Base-by-base conservation (phyloP, 2,888 invertebrate species). In the Bellardia pandia region DNA sequence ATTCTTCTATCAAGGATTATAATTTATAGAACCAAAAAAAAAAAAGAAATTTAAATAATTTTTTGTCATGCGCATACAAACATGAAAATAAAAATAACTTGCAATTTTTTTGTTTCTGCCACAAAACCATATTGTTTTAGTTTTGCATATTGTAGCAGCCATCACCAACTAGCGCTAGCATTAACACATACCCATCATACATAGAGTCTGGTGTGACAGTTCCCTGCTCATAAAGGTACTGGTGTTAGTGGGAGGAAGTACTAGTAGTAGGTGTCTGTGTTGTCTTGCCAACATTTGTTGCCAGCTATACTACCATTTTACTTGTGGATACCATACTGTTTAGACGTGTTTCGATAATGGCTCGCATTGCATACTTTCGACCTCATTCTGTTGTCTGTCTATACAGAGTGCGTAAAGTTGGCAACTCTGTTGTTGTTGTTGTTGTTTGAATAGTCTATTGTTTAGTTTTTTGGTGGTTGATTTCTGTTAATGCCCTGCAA, bases 401-500 rank as follows among this genome's bases (percentile, higher is more conserved):
- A 23, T 58, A 53, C 45, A 33, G 5, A 5, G 14, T 37, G 42
- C 6, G 5, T 56, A 58, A 16, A 66, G 23, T 37, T 87, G 85
- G 87, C 51, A 87, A 72, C 78, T 56, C 87, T 85, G 74, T n/a
- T 56, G 4, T 5, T 53, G 74, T n/a, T 56, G 4, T 5, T 53
- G 16, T 53, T 23, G 16, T 53, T 53, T 60, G 45, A 45, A 60
- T 68, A 74, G 69, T 81, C 77, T 64, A 75, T 87, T 85, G 78
- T 82, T 85, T 85, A 81, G 85, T 85, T 74, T 45, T 37, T 48
- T 87, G 85, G 87, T 87, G 87, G 85, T 85, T 87, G 87, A 75
- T 69, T 84, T 81, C 37, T 78, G 66, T 78, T 85, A 58, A 69
- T 80, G 53, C 8, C 13, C 64, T 53, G 56, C 74, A 80, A 86